phyloP scores from a whole-genome alignment of 2,113 vertebrate genomes.

The Peromyscus leucopus region DNA sequence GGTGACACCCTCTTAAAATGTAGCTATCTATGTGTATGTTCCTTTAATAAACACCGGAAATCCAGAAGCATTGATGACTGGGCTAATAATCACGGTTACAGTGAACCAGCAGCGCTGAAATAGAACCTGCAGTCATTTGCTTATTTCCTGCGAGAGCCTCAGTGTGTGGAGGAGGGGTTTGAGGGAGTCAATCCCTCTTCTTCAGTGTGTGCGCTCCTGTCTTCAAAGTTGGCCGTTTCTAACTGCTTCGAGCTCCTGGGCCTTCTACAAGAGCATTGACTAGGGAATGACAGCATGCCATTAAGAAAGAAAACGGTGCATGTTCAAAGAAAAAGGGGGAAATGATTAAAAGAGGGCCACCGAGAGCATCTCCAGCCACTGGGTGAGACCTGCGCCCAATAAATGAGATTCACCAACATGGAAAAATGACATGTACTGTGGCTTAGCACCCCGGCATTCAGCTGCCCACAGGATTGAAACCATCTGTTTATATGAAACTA shows the following conservation, averaged over 20 bases:
- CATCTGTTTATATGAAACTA: conserved; percentile 76
- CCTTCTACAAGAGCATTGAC: not conserved
- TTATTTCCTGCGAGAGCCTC: not conserved
- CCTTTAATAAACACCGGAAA: not conserved
- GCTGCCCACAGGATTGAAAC: conserved; percentile 45
- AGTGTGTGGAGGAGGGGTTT: not conserved
- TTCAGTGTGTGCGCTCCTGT: not conserved
- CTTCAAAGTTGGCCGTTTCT: conserved; percentile 11
- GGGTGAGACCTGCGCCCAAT: not conserved
- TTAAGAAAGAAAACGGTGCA: conserved; percentile 35
- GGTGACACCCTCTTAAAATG: not conserved
- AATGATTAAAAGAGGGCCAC: not conserved
- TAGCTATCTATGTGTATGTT: not conserved
- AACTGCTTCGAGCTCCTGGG: not conserved
- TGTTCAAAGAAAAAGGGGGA: not conserved
- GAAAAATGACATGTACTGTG: not conserved
- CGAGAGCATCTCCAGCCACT: not conserved
- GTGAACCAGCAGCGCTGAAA: not conserved
- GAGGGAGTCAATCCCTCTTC: not conserved
- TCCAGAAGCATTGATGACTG: not conserved
- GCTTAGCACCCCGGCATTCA: not conserved
- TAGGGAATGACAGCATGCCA: not conserved
- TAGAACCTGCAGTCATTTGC: not conserved
- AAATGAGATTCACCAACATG: not conserved
- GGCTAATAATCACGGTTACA: not conserved